Base-by-base conservation (phyloP, 1,140 invertebrate species). In the Galleria mellonella region DNA sequence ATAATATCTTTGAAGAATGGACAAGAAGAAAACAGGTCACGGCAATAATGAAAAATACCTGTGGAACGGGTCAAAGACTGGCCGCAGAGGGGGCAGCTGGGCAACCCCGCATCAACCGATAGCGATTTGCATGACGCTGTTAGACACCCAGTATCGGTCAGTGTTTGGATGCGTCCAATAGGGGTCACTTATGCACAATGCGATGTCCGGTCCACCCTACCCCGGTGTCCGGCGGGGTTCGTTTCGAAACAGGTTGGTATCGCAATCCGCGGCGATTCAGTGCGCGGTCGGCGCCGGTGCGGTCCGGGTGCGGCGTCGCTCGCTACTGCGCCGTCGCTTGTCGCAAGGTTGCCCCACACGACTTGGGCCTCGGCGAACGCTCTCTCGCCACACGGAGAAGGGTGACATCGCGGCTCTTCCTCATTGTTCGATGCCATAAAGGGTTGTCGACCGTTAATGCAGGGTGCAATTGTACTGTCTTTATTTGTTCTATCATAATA, bases 371-470 rank as follows among this genome's bases (percentile, higher is more conserved):
- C 44, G 31, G 35, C 43, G 40, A 48, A 37, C 62, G 60, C 62
- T 66, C 62, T 56, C 55, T 57, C 52, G 32, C 51, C 44, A 53
- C 49, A 49, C 52, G 52, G 72, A 79, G 79, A 83, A 84, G 81
- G 77, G 81, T 83, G 73, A 82, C 75, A 81, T 65, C 57, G 51
- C 51, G 43, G 49, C 61, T 73, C 76, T 75, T 83, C 74, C 67
- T 78, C 57, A 56, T 73, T 72, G 60, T 76, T 61, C 43, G 39
- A 37, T 27, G 38, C 32, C 33, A 45, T 43, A 72, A 73, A 70
- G 70, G 74, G 71, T 61, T 67, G 61, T 43, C 48, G 47, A 57
- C 52, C 63, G 55, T 66, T 61, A 67, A 49, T 39, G 15, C 47
- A 46, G 36, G 51, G 40, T n/a, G 17, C 49, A 50, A 55, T 62